These are phyloP conservation scores for Argentina silus DNA, from an alignment of 2,797 vertebrate species.

Conservation along the genomic window DNA sequence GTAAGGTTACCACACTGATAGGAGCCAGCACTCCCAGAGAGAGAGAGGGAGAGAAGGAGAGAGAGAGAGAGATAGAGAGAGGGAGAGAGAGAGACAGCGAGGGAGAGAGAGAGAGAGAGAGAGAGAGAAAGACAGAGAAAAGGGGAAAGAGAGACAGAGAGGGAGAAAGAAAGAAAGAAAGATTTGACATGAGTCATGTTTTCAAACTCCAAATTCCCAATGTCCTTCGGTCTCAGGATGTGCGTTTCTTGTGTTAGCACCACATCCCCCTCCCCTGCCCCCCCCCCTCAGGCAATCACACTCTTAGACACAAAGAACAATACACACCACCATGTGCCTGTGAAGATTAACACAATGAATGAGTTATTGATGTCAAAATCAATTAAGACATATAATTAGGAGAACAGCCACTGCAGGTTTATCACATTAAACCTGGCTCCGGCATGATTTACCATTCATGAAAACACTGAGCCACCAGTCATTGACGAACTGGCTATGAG, in stretches of 20 bases:
- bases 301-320: neutral
- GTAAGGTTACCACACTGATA: slow-evolving; percentile 48
- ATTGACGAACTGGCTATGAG: slow-evolving; percentile 41
- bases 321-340: slow-evolving; percentile 56
- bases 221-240: no score
- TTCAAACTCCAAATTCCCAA: no score
- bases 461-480: slow-evolving; percentile 62
- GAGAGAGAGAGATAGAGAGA: slow-evolving; percentile 1
- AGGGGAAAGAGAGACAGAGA: slow-evolving; percentile 3
- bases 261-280: no score
- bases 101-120: slow-evolving; percentile 18
- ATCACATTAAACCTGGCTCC: slow-evolving; percentile 50
- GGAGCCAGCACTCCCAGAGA: slow-evolving; percentile 16
- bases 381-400: slow-evolving; percentile 49
- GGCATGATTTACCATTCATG: slow-evolving; percentile 45
- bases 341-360: slow-evolving; percentile 68
- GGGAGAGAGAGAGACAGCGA: neutral
- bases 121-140: neutral
- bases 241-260: no score
- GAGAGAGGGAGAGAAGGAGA: neutral
- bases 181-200: neutral
- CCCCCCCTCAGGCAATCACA: neutral
- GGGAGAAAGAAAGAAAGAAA: slow-evolving; percentile 16
- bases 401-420: slow-evolving; percentile 42
- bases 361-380: slow-evolving; percentile 60